Percentiles rank a stretch among this genome's conserved stretches.
phyloP scores from a whole-genome alignment of 2,888 invertebrate species.

The Bellardia pandia region DNA sequence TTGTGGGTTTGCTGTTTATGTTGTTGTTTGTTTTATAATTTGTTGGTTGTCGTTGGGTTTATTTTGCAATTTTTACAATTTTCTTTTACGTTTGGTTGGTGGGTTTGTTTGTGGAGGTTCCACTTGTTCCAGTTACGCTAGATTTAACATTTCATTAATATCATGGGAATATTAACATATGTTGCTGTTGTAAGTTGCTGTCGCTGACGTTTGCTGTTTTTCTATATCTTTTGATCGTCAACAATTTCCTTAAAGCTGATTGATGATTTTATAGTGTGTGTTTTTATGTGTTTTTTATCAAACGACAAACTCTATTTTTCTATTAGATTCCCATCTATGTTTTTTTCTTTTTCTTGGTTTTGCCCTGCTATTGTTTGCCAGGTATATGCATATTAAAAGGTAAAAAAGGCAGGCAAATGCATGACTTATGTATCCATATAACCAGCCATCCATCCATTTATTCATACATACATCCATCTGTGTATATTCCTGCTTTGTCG shows the following conservation, averaged over 20 bases:
- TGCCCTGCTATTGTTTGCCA: conserved; percentile 48
- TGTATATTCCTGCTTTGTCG: conserved; percentile 60
- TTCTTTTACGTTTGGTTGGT: conserved; percentile 25
- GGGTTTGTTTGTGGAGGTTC: conserved; percentile 50
- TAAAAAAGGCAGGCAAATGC: conserved; percentile 66
- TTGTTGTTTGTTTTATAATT: conserved; percentile 10
- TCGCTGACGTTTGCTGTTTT: conserved; percentile 26
- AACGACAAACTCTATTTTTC: conserved; percentile 51
- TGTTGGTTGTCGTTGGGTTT: conserved; percentile 74
- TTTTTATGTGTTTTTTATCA: conserved; percentile 31
- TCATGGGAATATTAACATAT: conserved; percentile 71
- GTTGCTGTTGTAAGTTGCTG: conserved; percentile 47
- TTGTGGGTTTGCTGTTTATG: conserved; percentile 60
- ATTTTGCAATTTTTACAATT: conserved; percentile 22
- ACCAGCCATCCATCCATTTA: background rate
- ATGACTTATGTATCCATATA: conserved; percentile 58
- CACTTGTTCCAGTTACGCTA: conserved; percentile 76
- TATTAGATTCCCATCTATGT: conserved; percentile 64
- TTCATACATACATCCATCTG: background rate
- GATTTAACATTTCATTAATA: conserved; percentile 73
- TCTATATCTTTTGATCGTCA: conserved; percentile 21
- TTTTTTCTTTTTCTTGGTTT: conserved; percentile 3
- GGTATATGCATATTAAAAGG: conserved; percentile 55
- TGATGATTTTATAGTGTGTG: conserved; percentile 46
- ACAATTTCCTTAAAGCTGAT: conserved; percentile 61